A percentile compares a stretch with the other conserved stretches of the same genome.
Evolutionary conservation across 2,888 invertebrate genomes (phyloP).

Genomic region (Agelastica alni): DNA sequence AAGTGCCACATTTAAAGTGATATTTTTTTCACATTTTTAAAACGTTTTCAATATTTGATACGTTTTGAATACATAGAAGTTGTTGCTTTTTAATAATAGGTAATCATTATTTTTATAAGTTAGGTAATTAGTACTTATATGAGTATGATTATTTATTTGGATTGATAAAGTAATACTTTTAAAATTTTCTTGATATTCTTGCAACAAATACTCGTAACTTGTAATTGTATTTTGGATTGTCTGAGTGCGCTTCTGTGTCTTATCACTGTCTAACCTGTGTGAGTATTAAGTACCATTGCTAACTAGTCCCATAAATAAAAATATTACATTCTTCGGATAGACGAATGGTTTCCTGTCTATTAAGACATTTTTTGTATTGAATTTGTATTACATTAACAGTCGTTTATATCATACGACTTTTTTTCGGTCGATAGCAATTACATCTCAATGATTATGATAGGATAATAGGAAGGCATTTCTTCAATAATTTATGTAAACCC

Average conservation of each 20-base stretch:
- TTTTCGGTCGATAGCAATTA: slow-evolving; percentile 12
- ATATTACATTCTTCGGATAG: slow-evolving; percentile 30
- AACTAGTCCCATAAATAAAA: slow-evolving; percentile 33
- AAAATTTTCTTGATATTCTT: too few relatives aligned
- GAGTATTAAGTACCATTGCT: slow-evolving; percentile 1
- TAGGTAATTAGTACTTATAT: too few relatives aligned
- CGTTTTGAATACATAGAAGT: too few relatives aligned
- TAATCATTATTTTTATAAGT: too few relatives aligned
- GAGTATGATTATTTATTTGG: too few relatives aligned
- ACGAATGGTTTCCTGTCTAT: slow-evolving; percentile 33
- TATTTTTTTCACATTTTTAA: too few relatives aligned
- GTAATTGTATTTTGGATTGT: too few relatives aligned
- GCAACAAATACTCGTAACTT: too few relatives aligned
- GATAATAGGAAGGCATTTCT: background rate
- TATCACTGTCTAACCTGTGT: background rate
- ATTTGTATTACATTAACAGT: slow-evolving; percentile 30
- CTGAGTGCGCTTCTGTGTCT: background rate
- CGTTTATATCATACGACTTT: slow-evolving; percentile 19
- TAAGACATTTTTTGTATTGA: slow-evolving; percentile 33
- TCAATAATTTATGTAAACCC: background rate
- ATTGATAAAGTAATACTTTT: too few relatives aligned
- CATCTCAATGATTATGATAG: slow-evolving; percentile 11
- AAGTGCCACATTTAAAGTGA: too few relatives aligned
- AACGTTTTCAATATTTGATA: too few relatives aligned
- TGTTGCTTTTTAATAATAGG: too few relatives aligned